These are phyloP conservation scores for Montipora efflorescens DNA, from an alignment of 64 coral and sea anemone species.

Conservation along the genomic window DNA sequence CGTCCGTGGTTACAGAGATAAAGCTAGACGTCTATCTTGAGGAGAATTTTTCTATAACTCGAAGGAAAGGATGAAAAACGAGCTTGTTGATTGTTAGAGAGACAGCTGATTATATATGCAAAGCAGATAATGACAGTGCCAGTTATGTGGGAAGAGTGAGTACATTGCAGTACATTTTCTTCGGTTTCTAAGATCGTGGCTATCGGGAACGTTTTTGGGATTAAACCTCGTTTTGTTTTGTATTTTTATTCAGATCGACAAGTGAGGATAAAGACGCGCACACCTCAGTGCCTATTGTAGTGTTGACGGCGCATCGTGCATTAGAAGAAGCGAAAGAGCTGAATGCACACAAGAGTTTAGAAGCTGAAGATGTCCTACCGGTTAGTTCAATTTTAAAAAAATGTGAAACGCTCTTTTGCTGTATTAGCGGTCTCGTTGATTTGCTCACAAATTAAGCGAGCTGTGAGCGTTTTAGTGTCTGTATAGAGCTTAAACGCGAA, in stretches of 20 bases:
- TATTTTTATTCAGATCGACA: neutral
- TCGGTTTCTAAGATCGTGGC: neutral
- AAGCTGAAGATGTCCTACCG: constrained; percentile 28
- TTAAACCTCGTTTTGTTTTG: neutral
- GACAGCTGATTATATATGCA: neutral
- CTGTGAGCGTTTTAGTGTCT: too few relatives aligned
- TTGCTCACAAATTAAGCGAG: too few relatives aligned
- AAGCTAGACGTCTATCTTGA: neutral
- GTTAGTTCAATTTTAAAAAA: neutral
- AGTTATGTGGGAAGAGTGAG: constrained; percentile 37
- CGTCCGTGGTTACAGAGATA: neutral
- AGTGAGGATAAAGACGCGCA: constrained; percentile 5
- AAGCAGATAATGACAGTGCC: constrained; percentile 1
- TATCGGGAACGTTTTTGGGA: neutral
- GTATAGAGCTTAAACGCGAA: too few relatives aligned
- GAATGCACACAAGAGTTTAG: neutral
- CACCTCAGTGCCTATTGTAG: constrained; percentile 8
- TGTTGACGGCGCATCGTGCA: constrained; percentile 16
- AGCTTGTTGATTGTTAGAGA: neutral
- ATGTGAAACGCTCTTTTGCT: too few relatives aligned
- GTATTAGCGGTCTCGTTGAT: too few relatives aligned
- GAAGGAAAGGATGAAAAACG: neutral
- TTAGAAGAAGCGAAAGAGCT: constrained; percentile 22
- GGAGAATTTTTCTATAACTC: neutral
- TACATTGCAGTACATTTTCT: neutral